Evolutionary conservation across 2,888 invertebrate species (phyloP).

Genomic region (Neuroscelio doddi): DNA sequence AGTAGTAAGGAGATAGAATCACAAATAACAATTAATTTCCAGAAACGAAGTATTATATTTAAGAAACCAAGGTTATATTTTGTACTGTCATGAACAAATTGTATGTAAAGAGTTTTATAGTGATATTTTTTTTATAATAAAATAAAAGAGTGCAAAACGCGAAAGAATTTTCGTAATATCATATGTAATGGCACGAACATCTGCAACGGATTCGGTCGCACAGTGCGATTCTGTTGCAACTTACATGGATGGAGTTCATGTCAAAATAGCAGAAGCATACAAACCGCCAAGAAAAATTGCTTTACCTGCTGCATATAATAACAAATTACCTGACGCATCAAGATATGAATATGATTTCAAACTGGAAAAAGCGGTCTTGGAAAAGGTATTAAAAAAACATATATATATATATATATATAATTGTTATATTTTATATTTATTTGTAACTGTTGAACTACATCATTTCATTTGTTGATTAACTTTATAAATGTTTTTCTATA

Average conservation of each 20-base stretch:
- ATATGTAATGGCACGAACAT: slow-evolving; percentile 60
- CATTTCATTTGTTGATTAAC: too few relatives aligned
- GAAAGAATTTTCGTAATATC: not conserved
- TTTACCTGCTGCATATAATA: slow-evolving; percentile 75
- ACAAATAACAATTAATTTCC: not conserved
- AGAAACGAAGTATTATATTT: too few relatives aligned
- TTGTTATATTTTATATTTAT: not conserved
- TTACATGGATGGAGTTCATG: slow-evolving; percentile 88
- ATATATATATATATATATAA: too few relatives aligned
- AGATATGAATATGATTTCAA: slow-evolving; percentile 80
- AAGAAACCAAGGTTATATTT: not conserved
- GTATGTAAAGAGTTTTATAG: not conserved
- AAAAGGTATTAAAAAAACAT: slow-evolving; percentile 70
- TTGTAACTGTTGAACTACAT: too few relatives aligned
- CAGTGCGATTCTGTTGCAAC: slow-evolving; percentile 71
- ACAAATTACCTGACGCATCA: slow-evolving; percentile 74
- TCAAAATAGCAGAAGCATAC: slow-evolving; percentile 90
- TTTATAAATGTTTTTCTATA: slow-evolving; percentile 2
- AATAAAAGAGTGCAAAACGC: not conserved
- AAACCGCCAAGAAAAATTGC: slow-evolving; percentile 84
- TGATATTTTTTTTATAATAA: not conserved
- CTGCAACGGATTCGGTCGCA: slow-evolving; percentile 47
- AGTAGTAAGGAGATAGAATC: not conserved
- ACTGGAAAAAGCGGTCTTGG: slow-evolving; percentile 81
- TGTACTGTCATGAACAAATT: not conserved